phyloP scores from a whole-genome alignment of 2,888 invertebrate genomes.

The Glyphotaelius pellucidus region DNA sequence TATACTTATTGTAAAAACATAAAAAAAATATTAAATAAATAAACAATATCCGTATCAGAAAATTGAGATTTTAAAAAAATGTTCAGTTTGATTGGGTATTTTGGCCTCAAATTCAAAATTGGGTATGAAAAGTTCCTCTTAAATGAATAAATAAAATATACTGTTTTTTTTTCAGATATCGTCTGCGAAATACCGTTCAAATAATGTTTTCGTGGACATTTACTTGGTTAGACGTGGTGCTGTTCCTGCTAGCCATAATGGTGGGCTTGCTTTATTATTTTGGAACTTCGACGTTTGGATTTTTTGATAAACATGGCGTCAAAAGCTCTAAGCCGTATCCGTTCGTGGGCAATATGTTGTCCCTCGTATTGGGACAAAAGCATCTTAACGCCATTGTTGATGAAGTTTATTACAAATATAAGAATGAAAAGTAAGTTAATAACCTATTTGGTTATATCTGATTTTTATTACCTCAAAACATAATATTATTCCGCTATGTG shows the following conservation, averaged over 20 bases:
- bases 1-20: no score
- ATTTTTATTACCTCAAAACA: neutral
- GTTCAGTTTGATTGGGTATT: no score
- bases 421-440: constrained; percentile 40
- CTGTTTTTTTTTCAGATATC: constrained; percentile 12
- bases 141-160: neutral
- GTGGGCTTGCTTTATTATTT: constrained; percentile 7
- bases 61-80: no score
- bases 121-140: no score
- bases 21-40: no score
- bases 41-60: no score
- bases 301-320: constrained; percentile 39
- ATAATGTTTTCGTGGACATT: neutral
- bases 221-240: neutral
- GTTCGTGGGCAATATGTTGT: constrained; percentile 17
- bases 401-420: constrained; percentile 35
- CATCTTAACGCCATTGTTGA: constrained; percentile 21
- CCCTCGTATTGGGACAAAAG: neutral
- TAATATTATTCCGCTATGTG: no score
- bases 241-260: neutral
- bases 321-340: constrained; percentile 7
- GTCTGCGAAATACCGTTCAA: neutral
- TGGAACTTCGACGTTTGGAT: neutral
- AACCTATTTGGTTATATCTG: neutral
- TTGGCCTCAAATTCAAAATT: no score